These are phyloP conservation scores for Enoplosus armatus DNA, from an alignment of 2,797 vertebrate genomes.

Conservation along the genomic window DNA sequence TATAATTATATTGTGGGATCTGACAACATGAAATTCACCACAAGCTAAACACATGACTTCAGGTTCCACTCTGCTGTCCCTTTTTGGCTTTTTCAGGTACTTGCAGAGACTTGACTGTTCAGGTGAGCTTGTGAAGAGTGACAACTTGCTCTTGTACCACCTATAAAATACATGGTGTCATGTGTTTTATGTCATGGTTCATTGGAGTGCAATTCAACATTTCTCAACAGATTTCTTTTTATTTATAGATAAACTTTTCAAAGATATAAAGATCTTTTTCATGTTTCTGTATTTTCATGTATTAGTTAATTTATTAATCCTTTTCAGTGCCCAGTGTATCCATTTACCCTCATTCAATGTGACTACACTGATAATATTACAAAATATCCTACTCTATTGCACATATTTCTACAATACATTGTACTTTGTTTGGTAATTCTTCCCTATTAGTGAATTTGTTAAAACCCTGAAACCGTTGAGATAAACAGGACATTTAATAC, in stretches of 20 bases:
- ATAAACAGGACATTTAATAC: constrained; percentile 9
- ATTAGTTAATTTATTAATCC: not conserved
- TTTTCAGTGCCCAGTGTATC: not conserved
- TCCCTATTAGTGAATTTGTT: not conserved
- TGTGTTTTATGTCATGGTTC: too few species aligned
- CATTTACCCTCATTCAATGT: not conserved
- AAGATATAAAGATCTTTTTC: not conserved
- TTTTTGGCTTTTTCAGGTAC: not conserved
- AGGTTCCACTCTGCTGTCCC: not conserved
- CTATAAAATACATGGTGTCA: too few species aligned
- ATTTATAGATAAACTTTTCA: not conserved
- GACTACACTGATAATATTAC: not conserved
- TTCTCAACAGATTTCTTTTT: not conserved
- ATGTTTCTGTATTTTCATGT: not conserved
- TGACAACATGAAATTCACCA: not conserved
- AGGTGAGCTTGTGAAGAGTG: too few species aligned
- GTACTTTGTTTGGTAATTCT: not conserved
- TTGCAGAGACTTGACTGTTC: not conserved
- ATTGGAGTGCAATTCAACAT: not conserved
- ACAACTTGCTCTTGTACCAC: not conserved
- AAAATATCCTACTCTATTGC: constrained; percentile 16
- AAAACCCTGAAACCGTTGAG: not conserved
- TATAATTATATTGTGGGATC: not conserved
- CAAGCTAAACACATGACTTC: not conserved
- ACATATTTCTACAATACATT: constrained; percentile 16